phyloP scores from a whole-genome alignment of 2,888 invertebrate species.

The Dolichopus griseipennis region DNA sequence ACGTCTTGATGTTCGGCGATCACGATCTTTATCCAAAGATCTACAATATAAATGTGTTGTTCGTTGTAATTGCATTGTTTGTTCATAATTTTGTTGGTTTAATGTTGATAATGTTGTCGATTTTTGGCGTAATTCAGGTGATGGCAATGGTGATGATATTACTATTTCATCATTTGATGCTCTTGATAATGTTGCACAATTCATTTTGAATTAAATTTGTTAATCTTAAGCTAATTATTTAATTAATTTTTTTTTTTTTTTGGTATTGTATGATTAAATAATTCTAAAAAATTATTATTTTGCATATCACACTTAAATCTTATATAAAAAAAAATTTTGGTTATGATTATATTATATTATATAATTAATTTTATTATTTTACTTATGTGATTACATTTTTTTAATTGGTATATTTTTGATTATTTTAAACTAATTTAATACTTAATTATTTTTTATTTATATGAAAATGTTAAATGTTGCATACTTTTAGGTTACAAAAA shows the following conservation, averaged over 20 bases:
- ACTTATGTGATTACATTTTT: too few species aligned
- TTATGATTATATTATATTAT: too few species aligned
- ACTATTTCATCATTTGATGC: conserved; percentile 12
- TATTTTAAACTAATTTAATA: too few species aligned
- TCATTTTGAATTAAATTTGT: background rate
- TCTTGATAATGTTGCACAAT: conserved; percentile 17
- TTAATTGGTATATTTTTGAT: too few species aligned
- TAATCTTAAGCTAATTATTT: background rate
- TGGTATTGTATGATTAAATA: background rate
- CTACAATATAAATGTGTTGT: conserved; percentile 32
- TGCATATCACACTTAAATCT: too few species aligned
- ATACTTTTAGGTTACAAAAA: too few species aligned
- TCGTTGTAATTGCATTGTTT: conserved; percentile 28
- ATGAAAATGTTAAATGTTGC: too few species aligned
- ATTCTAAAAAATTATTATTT: too few species aligned
- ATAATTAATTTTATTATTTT: too few species aligned
- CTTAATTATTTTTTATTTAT: too few species aligned
- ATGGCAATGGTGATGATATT: background rate
- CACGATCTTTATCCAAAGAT: conserved; percentile 28
- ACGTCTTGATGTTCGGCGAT: conserved; percentile 38
- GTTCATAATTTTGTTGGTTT: background rate
- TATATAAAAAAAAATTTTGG: too few species aligned
- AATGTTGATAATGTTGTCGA: conserved; percentile 11
- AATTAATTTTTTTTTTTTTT: background rate
- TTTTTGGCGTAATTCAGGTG: conserved; percentile 8